phyloP scores from a whole-genome alignment of 1,140 invertebrate species.

The Steinernema feltiae region DNA sequence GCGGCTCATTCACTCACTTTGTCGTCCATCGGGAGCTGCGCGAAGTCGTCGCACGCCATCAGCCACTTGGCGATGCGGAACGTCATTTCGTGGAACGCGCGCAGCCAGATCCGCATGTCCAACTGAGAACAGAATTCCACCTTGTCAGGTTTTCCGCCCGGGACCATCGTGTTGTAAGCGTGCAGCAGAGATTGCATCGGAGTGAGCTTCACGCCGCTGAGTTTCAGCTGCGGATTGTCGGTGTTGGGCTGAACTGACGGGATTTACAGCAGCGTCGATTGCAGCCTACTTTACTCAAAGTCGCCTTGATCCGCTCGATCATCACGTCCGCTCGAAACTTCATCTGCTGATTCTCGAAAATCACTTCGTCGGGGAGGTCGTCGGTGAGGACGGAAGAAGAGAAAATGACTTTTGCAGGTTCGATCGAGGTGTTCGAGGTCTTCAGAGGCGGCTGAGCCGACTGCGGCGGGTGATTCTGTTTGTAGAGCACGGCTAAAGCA shows the following conservation, averaged over 20 bases:
- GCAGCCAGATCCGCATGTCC: background rate
- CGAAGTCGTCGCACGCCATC: background rate
- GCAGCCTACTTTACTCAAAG: background rate
- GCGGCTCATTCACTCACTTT: background rate
- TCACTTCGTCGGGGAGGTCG: too few species aligned
- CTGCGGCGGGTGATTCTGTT: background rate
- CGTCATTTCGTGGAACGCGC: background rate
- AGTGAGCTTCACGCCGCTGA: background rate
- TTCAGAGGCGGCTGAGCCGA: too few species aligned
- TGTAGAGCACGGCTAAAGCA: background rate
- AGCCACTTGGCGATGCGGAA: background rate
- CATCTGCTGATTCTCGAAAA: too few species aligned
- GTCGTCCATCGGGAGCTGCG: background rate
- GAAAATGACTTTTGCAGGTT: too few species aligned
- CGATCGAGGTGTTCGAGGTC: too few species aligned
- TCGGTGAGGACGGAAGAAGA: too few species aligned
- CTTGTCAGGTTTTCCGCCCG: background rate
- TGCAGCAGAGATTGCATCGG: background rate
- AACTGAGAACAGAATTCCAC: background rate
- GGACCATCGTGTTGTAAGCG: background rate
- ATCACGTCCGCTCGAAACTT: background rate
- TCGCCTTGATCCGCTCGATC: background rate
- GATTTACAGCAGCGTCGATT: too few species aligned
- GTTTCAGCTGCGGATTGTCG: background rate
- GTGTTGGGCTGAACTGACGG: background rate